phyloP scores from a whole-genome alignment of 2,797 vertebrate species.

The Syngnathus rostellatus region DNA sequence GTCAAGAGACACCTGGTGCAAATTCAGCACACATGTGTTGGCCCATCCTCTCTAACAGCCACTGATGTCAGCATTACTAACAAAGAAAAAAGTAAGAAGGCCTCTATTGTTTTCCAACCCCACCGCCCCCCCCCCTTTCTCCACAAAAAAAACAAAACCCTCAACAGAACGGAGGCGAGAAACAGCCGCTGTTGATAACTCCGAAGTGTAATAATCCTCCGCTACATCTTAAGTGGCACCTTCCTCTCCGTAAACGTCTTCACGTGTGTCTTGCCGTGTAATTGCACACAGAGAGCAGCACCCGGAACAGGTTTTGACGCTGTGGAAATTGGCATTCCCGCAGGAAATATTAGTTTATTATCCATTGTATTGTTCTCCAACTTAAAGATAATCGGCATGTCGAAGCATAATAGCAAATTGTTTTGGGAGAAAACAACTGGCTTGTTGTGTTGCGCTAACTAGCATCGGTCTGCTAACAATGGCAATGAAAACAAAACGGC shows the following conservation, averaged over 20 bases:
- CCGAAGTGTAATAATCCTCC: conserved; percentile 34
- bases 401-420: too few species aligned
- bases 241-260: conserved; percentile 49
- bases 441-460: too few species aligned
- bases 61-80: conserved; percentile 57
- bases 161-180: conserved; percentile 9
- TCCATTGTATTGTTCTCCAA: too few species aligned
- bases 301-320: too few species aligned
- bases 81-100: conserved; percentile 40
- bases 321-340: too few species aligned
- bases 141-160: conserved; percentile 5
- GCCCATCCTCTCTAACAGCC: conserved; percentile 56
- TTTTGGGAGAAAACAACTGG: too few species aligned
- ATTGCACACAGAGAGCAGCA: conserved; percentile 42
- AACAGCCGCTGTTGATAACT: conserved; percentile 22
- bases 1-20: conserved; percentile 64
- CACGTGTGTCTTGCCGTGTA: conserved; percentile 38
- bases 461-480: too few species aligned
- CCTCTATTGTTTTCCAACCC: conserved; percentile 49
- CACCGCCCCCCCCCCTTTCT: neutral
- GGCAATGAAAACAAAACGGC: too few species aligned
- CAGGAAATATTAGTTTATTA: too few species aligned
- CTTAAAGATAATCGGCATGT: too few species aligned
- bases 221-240: conserved; percentile 35
- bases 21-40: conserved; percentile 54